A percentile compares a stretch with the other conserved stretches of the same genome.
Conservation (phyloP, 2,888 invertebrate genomes). For the Torymus aiolomorphi region DNA sequence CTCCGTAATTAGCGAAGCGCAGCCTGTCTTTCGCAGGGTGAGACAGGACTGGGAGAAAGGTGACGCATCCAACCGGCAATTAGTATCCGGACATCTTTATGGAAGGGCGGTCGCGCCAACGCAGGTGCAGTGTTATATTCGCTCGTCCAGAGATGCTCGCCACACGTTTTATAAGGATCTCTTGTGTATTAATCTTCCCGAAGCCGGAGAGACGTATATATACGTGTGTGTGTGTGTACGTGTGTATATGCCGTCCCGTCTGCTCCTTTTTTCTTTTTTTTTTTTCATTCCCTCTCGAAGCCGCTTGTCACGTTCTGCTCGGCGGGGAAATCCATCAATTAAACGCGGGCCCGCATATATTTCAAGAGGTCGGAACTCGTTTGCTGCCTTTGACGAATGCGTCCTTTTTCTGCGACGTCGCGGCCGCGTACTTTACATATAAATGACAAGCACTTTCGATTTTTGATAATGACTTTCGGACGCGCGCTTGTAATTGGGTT, state of each 20-base stretch:
- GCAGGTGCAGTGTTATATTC: conserved; percentile 3
- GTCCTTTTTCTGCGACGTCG: conserved; percentile 20
- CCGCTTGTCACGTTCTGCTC: neutral
- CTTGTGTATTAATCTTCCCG: conserved; percentile 47
- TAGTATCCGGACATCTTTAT: conserved; percentile 69
- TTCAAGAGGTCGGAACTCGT: conserved; percentile 47
- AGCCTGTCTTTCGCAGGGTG: conserved; percentile 9
- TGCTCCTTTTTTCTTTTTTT: conserved; percentile 6
- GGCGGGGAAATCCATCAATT: conserved; percentile 51
- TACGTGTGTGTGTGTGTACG: too few species aligned
- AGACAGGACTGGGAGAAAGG: conserved; percentile 21
- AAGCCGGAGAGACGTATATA: neutral
- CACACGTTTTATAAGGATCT: conserved; percentile 40
- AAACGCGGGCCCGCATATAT: conserved; percentile 25
- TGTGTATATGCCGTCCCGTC: neutral
- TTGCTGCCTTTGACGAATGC: conserved; percentile 50
- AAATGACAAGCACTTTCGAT: conserved; percentile 55
- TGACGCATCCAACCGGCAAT: conserved; percentile 60
- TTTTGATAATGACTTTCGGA: conserved; percentile 41
- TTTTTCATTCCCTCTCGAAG: neutral
- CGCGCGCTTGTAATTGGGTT: conserved; percentile 43
- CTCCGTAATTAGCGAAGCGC: conserved; percentile 34
- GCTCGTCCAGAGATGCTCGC: neutral
- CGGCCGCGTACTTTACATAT: conserved; percentile 23
- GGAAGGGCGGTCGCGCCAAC: conserved; percentile 56